phyloP scores from a whole-genome alignment of 2,888 invertebrate genomes.

The Pristionchus japonicus region DNA sequence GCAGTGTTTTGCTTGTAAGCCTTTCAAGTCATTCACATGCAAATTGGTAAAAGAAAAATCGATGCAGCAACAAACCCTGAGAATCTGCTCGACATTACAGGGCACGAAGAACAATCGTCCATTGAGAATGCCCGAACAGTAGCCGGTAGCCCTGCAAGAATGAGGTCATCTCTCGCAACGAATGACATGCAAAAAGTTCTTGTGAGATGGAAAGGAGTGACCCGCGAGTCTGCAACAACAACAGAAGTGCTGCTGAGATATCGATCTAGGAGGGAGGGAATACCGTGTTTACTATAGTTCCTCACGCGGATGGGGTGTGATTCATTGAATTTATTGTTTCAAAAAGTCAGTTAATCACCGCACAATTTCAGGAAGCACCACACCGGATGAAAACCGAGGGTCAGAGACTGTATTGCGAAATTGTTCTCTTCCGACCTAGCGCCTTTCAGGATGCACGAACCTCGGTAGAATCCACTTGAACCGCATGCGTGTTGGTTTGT shows the following conservation, averaged over 20 bases:
- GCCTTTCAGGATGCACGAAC: background rate
- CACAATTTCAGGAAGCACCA: too few relatives aligned
- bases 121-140: slow-evolving; percentile 45
- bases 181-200: background rate
- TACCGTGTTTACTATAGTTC: background rate
- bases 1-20: too few relatives aligned
- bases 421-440: too few relatives aligned
- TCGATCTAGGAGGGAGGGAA: background rate
- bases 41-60: background rate
- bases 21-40: too few relatives aligned
- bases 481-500: background rate
- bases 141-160: slow-evolving; percentile 35
- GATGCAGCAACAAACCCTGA: background rate
- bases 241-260: background rate
- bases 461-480: slow-evolving; percentile 46
- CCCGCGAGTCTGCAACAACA: background rate
- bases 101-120: slow-evolving; percentile 39
- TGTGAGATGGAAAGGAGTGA: background rate
- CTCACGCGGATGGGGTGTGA: background rate
- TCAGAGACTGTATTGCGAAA: too few relatives aligned
- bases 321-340: background rate
- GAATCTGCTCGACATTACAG: slow-evolving; percentile 35
- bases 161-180: background rate
- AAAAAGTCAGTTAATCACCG: background rate
- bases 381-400: background rate